phyloP scores from a whole-genome alignment of 2,888 invertebrate genomes.

The Brachypalpus laphriformis region DNA sequence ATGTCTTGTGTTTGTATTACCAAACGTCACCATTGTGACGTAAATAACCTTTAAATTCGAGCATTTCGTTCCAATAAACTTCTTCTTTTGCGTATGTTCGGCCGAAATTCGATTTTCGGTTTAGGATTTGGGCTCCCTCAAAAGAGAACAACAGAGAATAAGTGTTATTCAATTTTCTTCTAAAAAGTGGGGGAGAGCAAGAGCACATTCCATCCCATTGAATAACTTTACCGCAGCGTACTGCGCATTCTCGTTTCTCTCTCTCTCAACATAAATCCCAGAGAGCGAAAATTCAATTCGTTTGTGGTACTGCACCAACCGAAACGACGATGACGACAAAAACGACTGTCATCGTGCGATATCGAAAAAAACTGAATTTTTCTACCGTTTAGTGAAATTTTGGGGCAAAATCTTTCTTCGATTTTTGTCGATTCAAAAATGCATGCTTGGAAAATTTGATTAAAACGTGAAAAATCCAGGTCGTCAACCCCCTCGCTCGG shows the following conservation, averaged over 20 bases:
- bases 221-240: conserved; percentile 57
- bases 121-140: conserved; percentile 4
- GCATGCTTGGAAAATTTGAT: conserved; percentile 21
- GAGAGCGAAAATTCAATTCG: conserved; percentile 59
- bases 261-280: conserved; percentile 30
- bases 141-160: conserved; percentile 31
- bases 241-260: conserved; percentile 60
- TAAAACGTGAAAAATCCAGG: conserved; percentile 45
- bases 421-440: conserved; percentile 1
- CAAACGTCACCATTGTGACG: conserved; percentile 41
- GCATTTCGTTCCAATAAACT: conserved; percentile 29
- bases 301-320: conserved; percentile 68
- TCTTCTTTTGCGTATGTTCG: conserved; percentile 31
- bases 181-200: not conserved
- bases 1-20: conserved; percentile 13
- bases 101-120: not conserved
- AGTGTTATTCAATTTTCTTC: conserved; percentile 9
- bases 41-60: conserved; percentile 43
- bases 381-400: not conserved
- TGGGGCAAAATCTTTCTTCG: conserved; percentile 10
- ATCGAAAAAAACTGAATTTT: conserved; percentile 26
- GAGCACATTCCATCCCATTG: conserved; percentile 45
- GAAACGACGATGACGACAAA: conserved; percentile 62
- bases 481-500: conserved; percentile 56
- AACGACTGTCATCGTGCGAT: conserved; percentile 53